Base-by-base conservation (phyloP, 2,113 vertebrate species). In the Agelaius phoeniceus region DNA sequence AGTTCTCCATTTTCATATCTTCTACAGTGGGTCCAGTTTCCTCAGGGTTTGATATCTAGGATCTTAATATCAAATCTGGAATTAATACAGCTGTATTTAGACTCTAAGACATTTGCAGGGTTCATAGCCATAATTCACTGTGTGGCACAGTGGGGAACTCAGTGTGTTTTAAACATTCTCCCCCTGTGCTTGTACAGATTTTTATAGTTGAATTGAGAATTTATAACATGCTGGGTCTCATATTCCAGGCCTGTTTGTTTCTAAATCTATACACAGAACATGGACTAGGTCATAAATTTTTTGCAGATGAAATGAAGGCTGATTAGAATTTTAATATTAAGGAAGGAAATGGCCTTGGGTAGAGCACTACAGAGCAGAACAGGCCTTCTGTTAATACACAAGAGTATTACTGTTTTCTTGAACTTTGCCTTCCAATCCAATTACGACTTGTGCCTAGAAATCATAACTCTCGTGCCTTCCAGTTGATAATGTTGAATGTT, bases 271-370 rank as follows among this genome's bases (percentile, higher is more conserved):
- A 49, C 27, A 43, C 52, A 89, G 61, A 65, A 93, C 35, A 85
- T 68, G 48, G 73, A 23, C 33, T 71, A 52, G 67, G 62, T 71
- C 73, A 35, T 90, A 72, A n/a, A 69, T 96, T 93, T 93, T 89
- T 71, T 88, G 75, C 71, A 88, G 92, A 85, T 95, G 78, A 90
- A 81, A 80, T 85, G 88, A 88, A 89, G 61, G 91, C 91, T 90
- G 94, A 86, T 91, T 83, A 80, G 61, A 93, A 95, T 95, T 86
- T 95, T 84, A 95, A 93, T 95, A 84, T 80, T 87, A 84, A 71
- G 96, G 96, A 94, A 96, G 95, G 97, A 96, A 97, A 77, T 92
- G 57, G 94, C 81, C 57, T 74, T 93, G 95, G 94, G 86, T 68
- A 69, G 78, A 11, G 23, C 84, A 52, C 55, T 51, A 17, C 30